phyloP scores from a whole-genome alignment of 2,113 vertebrate species.

The Hyperopisus bebe region DNA sequence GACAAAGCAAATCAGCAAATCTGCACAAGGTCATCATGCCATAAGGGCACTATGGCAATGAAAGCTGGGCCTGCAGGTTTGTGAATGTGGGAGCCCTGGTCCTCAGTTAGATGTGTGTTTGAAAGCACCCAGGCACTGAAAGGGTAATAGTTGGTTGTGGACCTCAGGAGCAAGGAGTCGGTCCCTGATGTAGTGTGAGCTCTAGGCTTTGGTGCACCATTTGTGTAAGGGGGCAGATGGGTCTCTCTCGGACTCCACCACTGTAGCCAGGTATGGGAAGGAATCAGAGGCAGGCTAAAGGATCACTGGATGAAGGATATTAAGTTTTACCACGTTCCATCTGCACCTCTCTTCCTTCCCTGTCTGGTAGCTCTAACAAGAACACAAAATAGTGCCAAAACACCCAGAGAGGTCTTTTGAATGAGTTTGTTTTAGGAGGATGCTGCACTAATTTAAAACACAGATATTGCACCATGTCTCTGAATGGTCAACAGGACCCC shows the following conservation, averaged over 20 bases:
- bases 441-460: slow-evolving; percentile 7
- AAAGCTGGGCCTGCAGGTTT: not conserved
- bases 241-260: not conserved
- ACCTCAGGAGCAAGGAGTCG: not conserved
- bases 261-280: not conserved
- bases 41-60: not conserved
- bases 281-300: not conserved
- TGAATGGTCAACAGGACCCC: slow-evolving; percentile 17
- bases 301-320: not conserved
- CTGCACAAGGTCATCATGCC: not conserved
- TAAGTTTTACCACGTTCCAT: not conserved
- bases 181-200: not conserved
- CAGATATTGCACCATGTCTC: slow-evolving; percentile 19
- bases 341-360: not conserved
- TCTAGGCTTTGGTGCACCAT: not conserved
- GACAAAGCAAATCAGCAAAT: not conserved
- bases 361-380: not conserved
- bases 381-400: not conserved
- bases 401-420: not conserved
- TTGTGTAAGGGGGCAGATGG: not conserved
- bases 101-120: not conserved
- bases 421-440: slow-evolving; percentile 11
- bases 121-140: not conserved
- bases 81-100: not conserved
- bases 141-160: not conserved